Base-by-base conservation (phyloP, 2,888 invertebrate species). In the Dorcus parallelipipedus region DNA sequence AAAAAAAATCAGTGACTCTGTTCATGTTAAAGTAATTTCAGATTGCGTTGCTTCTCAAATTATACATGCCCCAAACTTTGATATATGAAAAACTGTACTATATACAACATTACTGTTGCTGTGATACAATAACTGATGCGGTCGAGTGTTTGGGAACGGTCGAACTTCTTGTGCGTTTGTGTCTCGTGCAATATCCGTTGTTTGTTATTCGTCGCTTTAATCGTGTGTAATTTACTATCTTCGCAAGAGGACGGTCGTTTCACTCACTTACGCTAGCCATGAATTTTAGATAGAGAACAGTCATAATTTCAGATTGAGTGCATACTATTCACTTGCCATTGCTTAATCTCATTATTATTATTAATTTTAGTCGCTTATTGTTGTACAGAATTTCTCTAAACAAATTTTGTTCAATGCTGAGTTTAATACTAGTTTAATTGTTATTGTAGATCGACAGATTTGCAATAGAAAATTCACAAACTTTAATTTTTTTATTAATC, bases 91-190 rank as follows among this genome's bases (percentile, higher is more conserved):
- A 64, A 68, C 67, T 65, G 65, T 70, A 71, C 69, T 69, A 68
- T 67, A 70, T 66, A 71, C 68, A 72, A 72, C 59, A 57, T 63
- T 74, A 77, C 74, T 76, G 73, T 75, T 77, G 75, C 77, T 77
- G 77, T 76, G 76, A 77, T 77, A 77, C 66, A 63, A 67, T 65
- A 57, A 58, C 50, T 52, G 50, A 60, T 40, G 59, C 59, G 55
- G 42, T 59, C 48, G 40, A 23, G 42, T 41, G 33, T 54, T 14
- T 8, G 20, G 23, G 20, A 33, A 33, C 26, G 17, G 45, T 9
- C 45, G 23, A 45, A 20, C 23, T 45, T 45, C 14, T 45, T 45
- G 17, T 23, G 14, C 23, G 17, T 41, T 45, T 45, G 23, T 14
- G 45, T 45, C 41, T 53, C 50, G 53, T 58, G 56, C 56, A 61